A percentile compares a stretch with the other conserved stretches of the same genome.
Conservation (phyloP, 2,113 vertebrate genomes). For the Tautogolabrus adspersus region DNA sequence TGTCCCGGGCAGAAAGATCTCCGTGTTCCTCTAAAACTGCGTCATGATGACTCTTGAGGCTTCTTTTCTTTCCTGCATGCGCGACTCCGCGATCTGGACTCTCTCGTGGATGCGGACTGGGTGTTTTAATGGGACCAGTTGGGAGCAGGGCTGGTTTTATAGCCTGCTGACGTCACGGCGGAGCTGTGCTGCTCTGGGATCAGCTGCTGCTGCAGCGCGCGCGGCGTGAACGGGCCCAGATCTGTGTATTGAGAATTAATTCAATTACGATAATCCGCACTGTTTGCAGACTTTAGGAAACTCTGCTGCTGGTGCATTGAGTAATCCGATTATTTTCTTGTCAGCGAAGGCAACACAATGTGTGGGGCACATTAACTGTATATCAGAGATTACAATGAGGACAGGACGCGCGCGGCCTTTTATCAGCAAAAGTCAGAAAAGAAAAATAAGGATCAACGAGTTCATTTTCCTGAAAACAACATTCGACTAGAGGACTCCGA, state of each 20-base stretch:
- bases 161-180: constrained; percentile 93
- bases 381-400: constrained; percentile 15
- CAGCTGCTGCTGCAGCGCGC: constrained; percentile 55
- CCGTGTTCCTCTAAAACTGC: constrained; percentile 48
- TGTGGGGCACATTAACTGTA: neutral
- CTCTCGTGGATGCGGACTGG: constrained; percentile 14
- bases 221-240: constrained; percentile 74
- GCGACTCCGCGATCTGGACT: constrained; percentile 15
- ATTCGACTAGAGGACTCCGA: too few species aligned
- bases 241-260: constrained; percentile 95
- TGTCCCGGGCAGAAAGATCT: neutral
- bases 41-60: constrained; percentile 53
- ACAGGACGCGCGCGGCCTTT: neutral
- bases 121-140: constrained; percentile 75
- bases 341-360: constrained; percentile 73
- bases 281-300: constrained; percentile 81
- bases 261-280: constrained; percentile 93
- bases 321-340: constrained; percentile 92
- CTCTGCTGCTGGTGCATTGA: constrained; percentile 66
- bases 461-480: too few species aligned
- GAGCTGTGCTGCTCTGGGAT: constrained; percentile 77
- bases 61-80: constrained; percentile 13
- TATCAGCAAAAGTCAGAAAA: too few species aligned
- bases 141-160: constrained; percentile 90
- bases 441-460: too few species aligned